Conservation (phyloP, 2,797 vertebrate species). For the Phrynocephalus forsythii region DNA sequence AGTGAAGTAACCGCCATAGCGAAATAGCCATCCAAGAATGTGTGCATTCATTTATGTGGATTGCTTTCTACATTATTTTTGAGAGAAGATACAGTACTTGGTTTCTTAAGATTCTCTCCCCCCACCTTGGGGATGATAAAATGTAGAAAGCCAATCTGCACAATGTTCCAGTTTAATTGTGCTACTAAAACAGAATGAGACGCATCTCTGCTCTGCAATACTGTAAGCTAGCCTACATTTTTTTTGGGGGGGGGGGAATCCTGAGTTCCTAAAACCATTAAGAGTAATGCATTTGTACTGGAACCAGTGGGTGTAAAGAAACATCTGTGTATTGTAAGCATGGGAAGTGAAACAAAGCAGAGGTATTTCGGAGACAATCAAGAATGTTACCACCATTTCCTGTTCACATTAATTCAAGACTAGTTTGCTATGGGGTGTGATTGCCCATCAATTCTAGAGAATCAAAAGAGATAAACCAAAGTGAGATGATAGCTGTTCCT, state of each 20-base stretch:
- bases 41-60: not conserved
- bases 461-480: constrained; percentile 11
- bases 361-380: not conserved
- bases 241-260: not conserved
- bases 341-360: not conserved
- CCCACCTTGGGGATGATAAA: not conserved
- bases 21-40: not conserved
- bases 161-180: not conserved
- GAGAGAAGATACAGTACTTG: not conserved
- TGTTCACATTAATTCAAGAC: not conserved
- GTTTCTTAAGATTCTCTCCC: not conserved
- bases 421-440: not conserved
- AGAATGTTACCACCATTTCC: not conserved
- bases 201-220: constrained; percentile 1
- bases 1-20: no score
- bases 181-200: constrained; percentile 18
- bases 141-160: not conserved
- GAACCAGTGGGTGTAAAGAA: not conserved
- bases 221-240: not conserved
- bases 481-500: not conserved
- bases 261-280: constrained; percentile 5
- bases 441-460: not conserved
- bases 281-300: constrained; percentile 24
- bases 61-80: not conserved
- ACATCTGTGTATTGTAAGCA: not conserved